A percentile compares a stretch with the other conserved stretches of the same genome.
Conservation (phyloP, 2,113 vertebrate species). For the Hippolais icterina region DNA sequence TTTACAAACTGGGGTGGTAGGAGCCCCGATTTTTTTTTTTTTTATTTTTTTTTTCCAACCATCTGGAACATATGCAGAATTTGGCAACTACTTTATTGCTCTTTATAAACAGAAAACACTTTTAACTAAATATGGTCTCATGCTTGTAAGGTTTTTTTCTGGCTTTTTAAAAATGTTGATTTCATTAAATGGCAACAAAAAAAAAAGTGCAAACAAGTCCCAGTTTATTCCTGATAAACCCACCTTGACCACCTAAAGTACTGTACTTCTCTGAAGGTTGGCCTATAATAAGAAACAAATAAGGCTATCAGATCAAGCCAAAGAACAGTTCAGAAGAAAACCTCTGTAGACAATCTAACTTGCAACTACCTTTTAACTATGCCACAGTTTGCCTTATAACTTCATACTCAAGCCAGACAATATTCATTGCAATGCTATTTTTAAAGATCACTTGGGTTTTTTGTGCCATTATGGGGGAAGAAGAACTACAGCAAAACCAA, state of each 20-base stretch:
- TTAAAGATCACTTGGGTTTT: not conserved
- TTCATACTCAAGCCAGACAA: not conserved
- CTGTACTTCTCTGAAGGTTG: not conserved
- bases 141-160: fast-evolving
- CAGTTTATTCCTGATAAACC: not conserved
- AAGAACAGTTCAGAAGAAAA: not conserved
- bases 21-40: not conserved
- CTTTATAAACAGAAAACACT: not conserved
- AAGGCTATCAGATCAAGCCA: not conserved
- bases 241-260: not conserved
- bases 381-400: not conserved
- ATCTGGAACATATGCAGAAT: not conserved
- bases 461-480: not conserved
- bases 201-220: not conserved
- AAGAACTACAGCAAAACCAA: not conserved
- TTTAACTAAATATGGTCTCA: not conserved
- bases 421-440: not conserved
- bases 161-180: not conserved
- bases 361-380: not conserved
- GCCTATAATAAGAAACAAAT: not conserved
- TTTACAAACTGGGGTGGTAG: not conserved
- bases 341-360: not conserved
- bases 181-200: not conserved
- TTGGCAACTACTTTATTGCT: not conserved
- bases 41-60: not conserved